phyloP scores from a whole-genome alignment of 2,113 vertebrate species.

The Probosciger aterrimus region DNA sequence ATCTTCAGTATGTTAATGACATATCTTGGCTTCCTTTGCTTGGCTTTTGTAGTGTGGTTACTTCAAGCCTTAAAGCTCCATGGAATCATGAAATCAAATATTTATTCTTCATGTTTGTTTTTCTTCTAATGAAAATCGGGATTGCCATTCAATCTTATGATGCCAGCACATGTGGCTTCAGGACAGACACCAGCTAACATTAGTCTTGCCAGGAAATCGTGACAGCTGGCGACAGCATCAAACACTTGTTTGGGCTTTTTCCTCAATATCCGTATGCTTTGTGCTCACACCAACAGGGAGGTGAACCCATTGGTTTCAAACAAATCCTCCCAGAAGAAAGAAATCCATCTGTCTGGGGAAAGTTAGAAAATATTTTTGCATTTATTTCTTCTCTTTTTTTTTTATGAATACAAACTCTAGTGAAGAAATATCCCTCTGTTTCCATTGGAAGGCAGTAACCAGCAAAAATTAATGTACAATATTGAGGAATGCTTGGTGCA shows the following conservation, averaged over 20 bases:
- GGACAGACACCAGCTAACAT: neutral
- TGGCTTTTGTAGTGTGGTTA: neutral
- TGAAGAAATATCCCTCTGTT: constrained; percentile 70
- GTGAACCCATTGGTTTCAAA: neutral
- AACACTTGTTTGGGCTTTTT: constrained; percentile 9
- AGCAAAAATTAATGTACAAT: constrained; percentile 56
- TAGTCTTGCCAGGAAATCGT: neutral
- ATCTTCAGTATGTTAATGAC: neutral
- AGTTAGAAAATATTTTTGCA: constrained; percentile 75
- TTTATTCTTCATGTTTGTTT: constrained; percentile 1
- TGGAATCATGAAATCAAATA: neutral
- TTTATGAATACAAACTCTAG: constrained; percentile 64
- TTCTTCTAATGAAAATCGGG: constrained; percentile 20
- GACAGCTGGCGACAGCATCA: neutral
- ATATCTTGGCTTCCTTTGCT: neutral
- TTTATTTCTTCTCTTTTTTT: constrained; percentile 67
- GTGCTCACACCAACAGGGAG: neutral
- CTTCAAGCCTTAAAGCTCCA: neutral
- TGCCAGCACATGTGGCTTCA: neutral
- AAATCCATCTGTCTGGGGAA: constrained; percentile 48
- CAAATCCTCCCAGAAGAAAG: constrained; percentile 33
- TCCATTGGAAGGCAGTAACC: constrained; percentile 51
- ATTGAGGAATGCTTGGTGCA: neutral
- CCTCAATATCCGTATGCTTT: neutral
- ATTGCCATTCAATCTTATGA: neutral